Evolutionary conservation across 2,888 invertebrate species (phyloP), one percentile per base, ranked within the genome.

Genomic region (Lomographa bimaculata): DNA sequence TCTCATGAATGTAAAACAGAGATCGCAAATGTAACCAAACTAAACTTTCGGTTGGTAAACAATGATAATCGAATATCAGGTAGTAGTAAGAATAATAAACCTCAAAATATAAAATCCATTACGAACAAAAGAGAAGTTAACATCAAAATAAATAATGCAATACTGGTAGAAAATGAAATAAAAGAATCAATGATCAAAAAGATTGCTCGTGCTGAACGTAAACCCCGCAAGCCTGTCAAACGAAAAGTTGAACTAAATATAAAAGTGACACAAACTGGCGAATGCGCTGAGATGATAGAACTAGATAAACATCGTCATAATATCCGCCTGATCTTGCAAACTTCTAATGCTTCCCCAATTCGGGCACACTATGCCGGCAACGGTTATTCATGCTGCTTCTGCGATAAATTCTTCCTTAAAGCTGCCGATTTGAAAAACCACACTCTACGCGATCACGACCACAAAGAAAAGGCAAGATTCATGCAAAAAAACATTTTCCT

Each of bases 371-470:
- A 54, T 25, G 48, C 41, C 2, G 55, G 42, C 12, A 57, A 68
- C 0, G 74, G 73, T 0, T 80, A 71, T 40, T 41, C 50, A 0
- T 80, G 80, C 40, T 64, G 67, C 10, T 80, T 67, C 40, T 80
- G 80, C 16, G 35, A 50, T 1, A 43, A 61, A 5, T 59, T 67
- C 12, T 78, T 55, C 20, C 46, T 50, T 3, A 51, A 63, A 3
- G 68, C 78, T 1, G 64, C 55, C 0, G 65, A 75, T 2, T 57
- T 79, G 0, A 79, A 79, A 43, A 42, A 37, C 0, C 79, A 79
- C 25, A 72, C 68, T 0, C 48, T 67, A n/a, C 20, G 46, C 6
- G 30, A 48, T 30, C 46, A 54, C 24, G 43, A 50, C n/a, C 25
- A 25, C 5, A 32, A 39, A 6, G 35, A 36, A n/a, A 47, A 39